phyloP scores from a whole-genome alignment of 2,113 vertebrate genomes.

The Psittacara wagleri region DNA sequence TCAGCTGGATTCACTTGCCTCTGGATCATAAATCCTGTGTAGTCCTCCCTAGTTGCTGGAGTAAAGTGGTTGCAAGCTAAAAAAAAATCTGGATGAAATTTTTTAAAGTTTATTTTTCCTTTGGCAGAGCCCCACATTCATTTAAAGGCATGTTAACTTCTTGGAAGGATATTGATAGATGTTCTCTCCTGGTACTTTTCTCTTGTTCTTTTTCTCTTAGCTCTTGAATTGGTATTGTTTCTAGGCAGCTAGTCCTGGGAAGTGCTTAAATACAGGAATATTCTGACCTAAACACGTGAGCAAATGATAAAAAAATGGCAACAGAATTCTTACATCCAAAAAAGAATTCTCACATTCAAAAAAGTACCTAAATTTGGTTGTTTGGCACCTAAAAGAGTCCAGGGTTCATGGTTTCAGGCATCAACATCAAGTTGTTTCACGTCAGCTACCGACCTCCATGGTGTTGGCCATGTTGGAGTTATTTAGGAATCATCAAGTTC shows the following conservation, averaged over 20 bases:
- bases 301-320: not conserved
- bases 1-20: not conserved
- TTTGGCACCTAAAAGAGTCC: not conserved
- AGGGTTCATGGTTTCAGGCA: not conserved
- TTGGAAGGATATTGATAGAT: not conserved
- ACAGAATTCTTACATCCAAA: not conserved
- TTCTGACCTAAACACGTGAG: not conserved
- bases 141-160: not conserved
- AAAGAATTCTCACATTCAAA: not conserved
- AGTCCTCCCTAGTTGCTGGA: not conserved
- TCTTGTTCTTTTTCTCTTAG: not conserved
- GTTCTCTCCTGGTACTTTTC: not conserved
- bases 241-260: not conserved
- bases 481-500: not conserved
- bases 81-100: not conserved
- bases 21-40: not conserved
- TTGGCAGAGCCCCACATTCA: not conserved
- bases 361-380: not conserved
- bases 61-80: not conserved
- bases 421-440: not conserved
- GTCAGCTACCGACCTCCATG: not conserved
- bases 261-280: not conserved
- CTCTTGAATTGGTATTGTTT: not conserved
- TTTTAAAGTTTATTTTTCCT: not conserved
- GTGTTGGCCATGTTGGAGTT: not conserved